Base-by-base conservation (phyloP, 2,113 vertebrate genomes). In the Chamaetylas fuelleborni region DNA sequence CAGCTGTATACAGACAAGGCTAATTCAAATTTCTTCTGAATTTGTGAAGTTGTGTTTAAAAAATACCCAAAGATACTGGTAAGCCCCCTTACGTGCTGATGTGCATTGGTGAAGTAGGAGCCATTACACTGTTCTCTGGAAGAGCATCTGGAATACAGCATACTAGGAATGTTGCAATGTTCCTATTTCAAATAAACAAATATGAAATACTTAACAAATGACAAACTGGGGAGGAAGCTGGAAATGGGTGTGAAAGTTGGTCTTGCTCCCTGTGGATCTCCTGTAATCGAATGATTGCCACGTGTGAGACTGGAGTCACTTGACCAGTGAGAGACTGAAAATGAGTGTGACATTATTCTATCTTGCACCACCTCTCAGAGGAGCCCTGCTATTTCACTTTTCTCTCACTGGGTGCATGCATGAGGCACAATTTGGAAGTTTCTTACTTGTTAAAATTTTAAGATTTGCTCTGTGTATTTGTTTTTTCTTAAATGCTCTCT, bases 181-280 rank as follows among this genome's bases (percentile, higher is more conserved):
- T 92, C 66, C 19, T 10, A 4, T 76, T 94, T 77, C 62, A 50
- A 65, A 34, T 69, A 23, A 76, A 89, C 78, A 92, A 81, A 57
- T 72, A 24, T 28, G 61, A 85, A 86, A 88, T 94, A 50, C 42
- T 92, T 93, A 53, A 86, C 50, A 83, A 80, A 90, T 94, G 40
- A 95, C 85, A 92, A 69, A 92, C 0, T 45, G 12, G 40, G 60
- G 72, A 92, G 72, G 77, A 86, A 92, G 62, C 72, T 88, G 54
- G 36, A 86, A 88, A 78, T 54, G 82, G 90, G 82, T 82, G 82
- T 95, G 76, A 50, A 83, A 70, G 82, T 62, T 58, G 36, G 51
- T 84, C 13, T 57, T 73, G 26, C 72, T 93, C 88, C 86, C 76
- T 77, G 54, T 19, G 62, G 84, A 77, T 77, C 50, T 65, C 12